Conservation (phyloP, 1,140 invertebrate species). For the Nymphalis io region DNA sequence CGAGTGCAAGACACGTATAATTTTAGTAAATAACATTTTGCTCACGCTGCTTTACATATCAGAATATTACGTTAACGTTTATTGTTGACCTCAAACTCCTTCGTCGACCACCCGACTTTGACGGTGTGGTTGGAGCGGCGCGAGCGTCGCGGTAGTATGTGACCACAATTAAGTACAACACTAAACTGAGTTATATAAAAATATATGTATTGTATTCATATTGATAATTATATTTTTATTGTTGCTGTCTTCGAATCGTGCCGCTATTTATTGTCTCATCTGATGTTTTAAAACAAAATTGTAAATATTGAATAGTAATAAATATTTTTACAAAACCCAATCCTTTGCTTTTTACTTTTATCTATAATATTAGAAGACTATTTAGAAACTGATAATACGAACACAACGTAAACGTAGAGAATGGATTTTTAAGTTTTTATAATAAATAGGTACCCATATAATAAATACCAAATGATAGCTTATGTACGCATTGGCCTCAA, state of each 20-base stretch:
- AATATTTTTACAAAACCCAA: constrained; percentile 56
- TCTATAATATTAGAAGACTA: too few relatives aligned
- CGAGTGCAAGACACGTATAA: constrained; percentile 7
- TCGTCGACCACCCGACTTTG: background rate
- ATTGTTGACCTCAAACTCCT: background rate
- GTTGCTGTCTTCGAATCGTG: background rate
- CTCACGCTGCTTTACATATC: constrained; percentile 12
- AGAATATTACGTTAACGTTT: background rate
- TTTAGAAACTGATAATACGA: too few relatives aligned
- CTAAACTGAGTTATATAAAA: background rate
- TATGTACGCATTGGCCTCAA: too few relatives aligned
- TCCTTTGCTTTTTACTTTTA: constrained; percentile 25
- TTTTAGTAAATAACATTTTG: constrained; percentile 4
- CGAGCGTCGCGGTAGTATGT: background rate
- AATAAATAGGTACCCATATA: too few relatives aligned
- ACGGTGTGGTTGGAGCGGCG: too few relatives aligned
- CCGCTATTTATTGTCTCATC: constrained; percentile 25
- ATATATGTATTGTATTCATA: constrained; percentile 1
- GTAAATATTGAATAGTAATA: constrained; percentile 58
- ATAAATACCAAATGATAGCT: too few relatives aligned
- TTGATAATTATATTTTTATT: constrained; percentile 5
- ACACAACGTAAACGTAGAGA: too few relatives aligned
- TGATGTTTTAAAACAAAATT: constrained; percentile 53
- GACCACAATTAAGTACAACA: background rate
- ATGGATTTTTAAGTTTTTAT: too few relatives aligned